Percentiles rank a stretch among this genome's conserved stretches.
Evolutionary conservation across 2,113 vertebrate genomes (phyloP).

Genomic region (Plectropomus leopardus): DNA sequence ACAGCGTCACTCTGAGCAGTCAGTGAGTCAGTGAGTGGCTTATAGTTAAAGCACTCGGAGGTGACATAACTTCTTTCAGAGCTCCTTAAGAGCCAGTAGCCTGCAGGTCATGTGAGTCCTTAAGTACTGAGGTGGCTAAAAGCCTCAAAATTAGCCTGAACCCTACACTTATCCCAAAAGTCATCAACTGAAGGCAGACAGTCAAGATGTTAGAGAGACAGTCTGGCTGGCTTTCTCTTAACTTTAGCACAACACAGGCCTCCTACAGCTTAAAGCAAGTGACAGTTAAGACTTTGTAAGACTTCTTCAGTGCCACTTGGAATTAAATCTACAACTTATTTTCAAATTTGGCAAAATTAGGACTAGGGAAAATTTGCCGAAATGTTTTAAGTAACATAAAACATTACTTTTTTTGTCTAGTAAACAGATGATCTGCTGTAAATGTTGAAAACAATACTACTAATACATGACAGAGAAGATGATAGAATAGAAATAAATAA

Average conservation of each 20-base stretch:
- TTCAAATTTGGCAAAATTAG: too few relatives aligned
- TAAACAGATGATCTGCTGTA: too few relatives aligned
- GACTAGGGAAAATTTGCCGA: too few relatives aligned
- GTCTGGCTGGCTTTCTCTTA: slow-evolving; percentile 36
- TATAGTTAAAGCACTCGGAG: slow-evolving; percentile 27
- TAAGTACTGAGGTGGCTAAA: slow-evolving; percentile 52
- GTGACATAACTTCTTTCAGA: slow-evolving; percentile 50
- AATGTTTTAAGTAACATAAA: too few relatives aligned
- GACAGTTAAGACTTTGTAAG: too few relatives aligned
- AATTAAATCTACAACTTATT: too few relatives aligned
- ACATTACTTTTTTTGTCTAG: too few relatives aligned
- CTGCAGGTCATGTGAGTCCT: slow-evolving; percentile 38
- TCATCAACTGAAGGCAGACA: slow-evolving; percentile 34
- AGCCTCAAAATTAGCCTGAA: slow-evolving; percentile 41
- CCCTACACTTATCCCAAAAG: slow-evolving; percentile 47
- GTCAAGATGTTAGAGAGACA: slow-evolving; percentile 27
- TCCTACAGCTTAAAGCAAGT: too few relatives aligned
- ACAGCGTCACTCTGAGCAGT: not conserved
- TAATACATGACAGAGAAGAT: too few relatives aligned
- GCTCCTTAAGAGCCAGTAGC: slow-evolving; percentile 21
- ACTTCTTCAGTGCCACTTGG: too few relatives aligned
- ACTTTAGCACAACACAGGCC: not conserved
- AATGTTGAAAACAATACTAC: too few relatives aligned
- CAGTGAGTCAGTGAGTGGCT: slow-evolving; percentile 37
- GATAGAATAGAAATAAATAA: too few relatives aligned